Evolutionary conservation across 1,140 invertebrate species (phyloP).

Genomic region (Chironomus tepperi): DNA sequence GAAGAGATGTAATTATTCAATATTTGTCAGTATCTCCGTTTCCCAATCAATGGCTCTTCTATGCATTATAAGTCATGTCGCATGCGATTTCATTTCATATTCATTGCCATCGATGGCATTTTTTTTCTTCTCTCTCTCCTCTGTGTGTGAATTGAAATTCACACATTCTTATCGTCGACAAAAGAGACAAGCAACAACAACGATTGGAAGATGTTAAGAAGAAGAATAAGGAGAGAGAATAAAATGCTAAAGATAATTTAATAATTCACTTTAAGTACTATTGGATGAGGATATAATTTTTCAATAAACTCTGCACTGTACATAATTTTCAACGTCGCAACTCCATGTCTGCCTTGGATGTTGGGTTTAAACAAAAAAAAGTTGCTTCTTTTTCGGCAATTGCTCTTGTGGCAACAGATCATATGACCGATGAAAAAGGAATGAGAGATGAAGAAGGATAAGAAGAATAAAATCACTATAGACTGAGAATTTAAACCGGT

Average conservation of each 20-base stretch:
- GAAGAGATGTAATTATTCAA: not conserved
- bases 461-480: not conserved
- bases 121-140: too few relatives aligned
- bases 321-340: not conserved
- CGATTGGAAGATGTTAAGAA: too few relatives aligned
- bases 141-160: too few relatives aligned
- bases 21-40: not conserved
- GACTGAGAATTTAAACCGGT: not conserved
- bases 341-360: not conserved
- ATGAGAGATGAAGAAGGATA: conserved; percentile 6
- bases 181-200: too few relatives aligned
- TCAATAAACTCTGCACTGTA: too few relatives aligned
- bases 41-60: not conserved
- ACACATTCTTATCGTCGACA: too few relatives aligned
- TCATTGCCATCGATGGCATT: too few relatives aligned
- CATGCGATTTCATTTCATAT: not conserved
- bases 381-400: not conserved
- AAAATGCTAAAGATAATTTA: not conserved
- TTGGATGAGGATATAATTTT: not conserved
- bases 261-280: conserved; percentile 14
- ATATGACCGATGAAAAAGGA: conserved; percentile 6
- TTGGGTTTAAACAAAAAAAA: not conserved
- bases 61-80: not conserved
- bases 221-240: not conserved
- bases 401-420: not conserved